Conservation (phyloP, 2,888 invertebrate genomes). For the Calliscelio sp. region DNA sequence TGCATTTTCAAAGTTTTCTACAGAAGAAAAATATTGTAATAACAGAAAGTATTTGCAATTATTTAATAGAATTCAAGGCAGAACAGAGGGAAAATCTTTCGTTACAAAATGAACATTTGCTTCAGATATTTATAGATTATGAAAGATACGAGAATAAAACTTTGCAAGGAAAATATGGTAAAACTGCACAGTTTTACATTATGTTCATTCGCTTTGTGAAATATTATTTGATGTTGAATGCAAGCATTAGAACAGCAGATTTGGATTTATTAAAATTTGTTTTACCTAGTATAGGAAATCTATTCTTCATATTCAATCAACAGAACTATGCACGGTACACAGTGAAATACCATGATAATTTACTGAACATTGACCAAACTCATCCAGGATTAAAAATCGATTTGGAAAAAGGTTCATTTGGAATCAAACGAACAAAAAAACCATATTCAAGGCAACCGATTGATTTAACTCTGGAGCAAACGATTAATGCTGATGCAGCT, state of each 20-base stretch:
- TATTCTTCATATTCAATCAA: slow-evolving; percentile 71
- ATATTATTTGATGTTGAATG: slow-evolving; percentile 26
- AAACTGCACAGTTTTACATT: slow-evolving; percentile 75
- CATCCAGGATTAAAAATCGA: slow-evolving; percentile 60
- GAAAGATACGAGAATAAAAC: background rate
- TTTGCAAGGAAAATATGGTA: slow-evolving; percentile 59
- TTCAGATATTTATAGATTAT: background rate
- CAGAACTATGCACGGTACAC: slow-evolving; percentile 67
- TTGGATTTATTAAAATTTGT: slow-evolving; percentile 45
- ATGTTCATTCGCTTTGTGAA: slow-evolving; percentile 48
- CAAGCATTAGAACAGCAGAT: slow-evolving; percentile 50
- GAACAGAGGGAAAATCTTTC: background rate
- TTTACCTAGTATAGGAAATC: slow-evolving; percentile 64
- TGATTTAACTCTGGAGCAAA: slow-evolving; percentile 74
- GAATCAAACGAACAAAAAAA: slow-evolving; percentile 62
- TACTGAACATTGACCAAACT: slow-evolving; percentile 53
- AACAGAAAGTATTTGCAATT: background rate
- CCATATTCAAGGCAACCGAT: slow-evolving; percentile 70
- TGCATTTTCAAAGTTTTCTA: slow-evolving; percentile 62
- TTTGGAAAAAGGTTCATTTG: slow-evolving; percentile 63
- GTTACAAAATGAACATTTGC: background rate
- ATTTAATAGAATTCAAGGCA: background rate
- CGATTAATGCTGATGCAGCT: slow-evolving; percentile 59
- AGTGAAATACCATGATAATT: slow-evolving; percentile 59
- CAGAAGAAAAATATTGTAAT: background rate